Evolutionary conservation across 2,797 vertebrate genomes (phyloP), one percentile per base, ranked within the genome.

Genomic region (Coracias cyanogaster): DNA sequence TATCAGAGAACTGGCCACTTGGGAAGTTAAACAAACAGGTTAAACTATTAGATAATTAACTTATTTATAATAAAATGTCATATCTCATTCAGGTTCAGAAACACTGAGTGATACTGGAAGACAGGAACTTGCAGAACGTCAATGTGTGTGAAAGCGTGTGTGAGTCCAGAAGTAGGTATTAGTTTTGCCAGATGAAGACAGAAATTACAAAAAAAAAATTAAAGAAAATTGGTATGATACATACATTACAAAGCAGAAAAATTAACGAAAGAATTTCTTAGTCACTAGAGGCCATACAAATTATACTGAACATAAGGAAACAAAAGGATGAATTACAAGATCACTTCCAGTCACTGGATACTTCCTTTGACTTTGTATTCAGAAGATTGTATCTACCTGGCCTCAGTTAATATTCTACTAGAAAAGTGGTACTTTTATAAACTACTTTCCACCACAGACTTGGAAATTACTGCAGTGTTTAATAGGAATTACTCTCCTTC

Each of bases 1-100:
- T 90, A 82, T 90, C 61, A 76, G 92, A 82, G 48, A 89, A 10
- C 10, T 77, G 66, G 66, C 28, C 89, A 66, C 73, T 62, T 89
- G 90, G 83, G 90, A 96, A 82, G 58, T 39, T 86, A 94, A 89
- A 83, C 45, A 70, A 86, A 92, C 88, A 89, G 60, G 67, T 92
- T 96, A 84, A 84, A 92, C 64, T 57, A 48, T 1, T 92, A 73
- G 79, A 71, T 67, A 82, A 94, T 82, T 87, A 39, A 65, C 54
- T 90, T 90, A 74, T 69, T 65, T 86, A 55, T 61, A 91, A 80
- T 20, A 54, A 83, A 79, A 80, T 58, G 19, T 89, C 54, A 67
- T 22, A 41, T 55, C 26, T 66, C 2, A 2, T 66, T 88, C 49
- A 1, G 2, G 29, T 69, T 72, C 0, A 0, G 21, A 78, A 90